phyloP scores from a whole-genome alignment of 2,113 vertebrate genomes.

The Eleginops maclovinus region DNA sequence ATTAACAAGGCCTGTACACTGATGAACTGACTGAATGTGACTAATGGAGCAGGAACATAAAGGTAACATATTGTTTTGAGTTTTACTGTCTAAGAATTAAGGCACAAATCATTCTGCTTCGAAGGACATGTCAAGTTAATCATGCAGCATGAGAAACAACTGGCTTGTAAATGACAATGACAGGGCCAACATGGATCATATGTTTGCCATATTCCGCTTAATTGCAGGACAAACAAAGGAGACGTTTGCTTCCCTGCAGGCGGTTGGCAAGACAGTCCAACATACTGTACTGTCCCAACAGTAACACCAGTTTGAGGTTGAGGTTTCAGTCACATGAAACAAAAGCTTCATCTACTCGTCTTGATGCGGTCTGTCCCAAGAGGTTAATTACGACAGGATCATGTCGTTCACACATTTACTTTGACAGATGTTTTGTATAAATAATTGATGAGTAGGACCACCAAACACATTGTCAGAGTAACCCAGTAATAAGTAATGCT shows the following conservation, averaged over 20 bases:
- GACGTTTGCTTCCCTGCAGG: neutral
- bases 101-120: slow-evolving; percentile 2
- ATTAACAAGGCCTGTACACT: neutral
- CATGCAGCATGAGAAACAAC: neutral
- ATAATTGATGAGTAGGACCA: slow-evolving; percentile 27
- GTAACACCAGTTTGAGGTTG: neutral
- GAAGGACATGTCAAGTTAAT: neutral
- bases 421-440: slow-evolving; percentile 36
- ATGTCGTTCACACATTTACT: slow-evolving; percentile 25
- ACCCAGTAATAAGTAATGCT: neutral
- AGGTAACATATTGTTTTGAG: neutral
- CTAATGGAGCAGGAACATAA: neutral
- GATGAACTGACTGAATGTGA: neutral
- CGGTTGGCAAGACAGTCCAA: neutral
- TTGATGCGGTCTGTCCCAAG: neutral
- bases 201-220: too few species aligned
- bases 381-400: neutral
- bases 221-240: neutral
- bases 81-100: neutral
- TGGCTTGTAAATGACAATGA: neutral
- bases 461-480: neutral
- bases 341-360: neutral
- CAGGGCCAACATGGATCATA: neutral
- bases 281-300: neutral
- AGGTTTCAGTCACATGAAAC: neutral